A percentile compares a stretch with the other conserved stretches of the same genome.
phyloP scores from a whole-genome alignment of 2,113 vertebrate species.

The Xiphophorus maculatus region DNA sequence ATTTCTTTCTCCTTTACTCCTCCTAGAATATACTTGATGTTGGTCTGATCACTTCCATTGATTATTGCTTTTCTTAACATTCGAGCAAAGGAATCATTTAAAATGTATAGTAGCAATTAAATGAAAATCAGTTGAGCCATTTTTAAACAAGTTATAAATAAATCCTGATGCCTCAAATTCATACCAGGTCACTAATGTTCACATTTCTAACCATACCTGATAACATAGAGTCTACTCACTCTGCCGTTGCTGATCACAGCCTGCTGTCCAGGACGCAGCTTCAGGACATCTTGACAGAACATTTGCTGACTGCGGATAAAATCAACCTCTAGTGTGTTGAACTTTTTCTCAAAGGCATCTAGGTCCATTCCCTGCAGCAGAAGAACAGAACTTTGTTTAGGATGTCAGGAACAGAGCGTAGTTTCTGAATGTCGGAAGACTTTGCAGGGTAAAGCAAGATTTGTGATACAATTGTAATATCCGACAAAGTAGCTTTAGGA shows the following conservation, averaged over 20 bases:
- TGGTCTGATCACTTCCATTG: not conserved
- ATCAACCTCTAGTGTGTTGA: conserved; percentile 90
- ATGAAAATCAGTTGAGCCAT: not conserved
- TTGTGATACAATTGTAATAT: conserved; percentile 20
- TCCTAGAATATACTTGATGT: not conserved
- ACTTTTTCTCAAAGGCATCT: conserved; percentile 92
- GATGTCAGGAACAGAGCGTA: conserved; percentile 15
- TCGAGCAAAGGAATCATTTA: not conserved
- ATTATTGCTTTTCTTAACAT: not conserved
- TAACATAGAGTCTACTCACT: conserved; percentile 79
- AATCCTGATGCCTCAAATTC: not conserved
- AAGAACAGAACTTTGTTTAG: conserved; percentile 50
- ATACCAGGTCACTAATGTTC: not conserved
- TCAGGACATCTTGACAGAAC: conserved; percentile 90
- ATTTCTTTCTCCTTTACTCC: not conserved
- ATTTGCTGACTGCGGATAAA: conserved; percentile 88
- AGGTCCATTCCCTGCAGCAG: conserved; percentile 86
- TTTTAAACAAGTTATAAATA: not conserved
- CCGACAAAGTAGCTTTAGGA: conserved; percentile 33
- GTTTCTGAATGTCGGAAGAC: conserved; percentile 14
- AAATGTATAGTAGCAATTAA: not conserved
- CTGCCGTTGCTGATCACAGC: conserved; percentile 91
- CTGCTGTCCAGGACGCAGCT: conserved; percentile 85
- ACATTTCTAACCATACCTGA: not conserved
- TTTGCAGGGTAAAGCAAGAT: conserved; percentile 21